Conservation (phyloP, 2,797 vertebrate species). For the Fratercula arctica region DNA sequence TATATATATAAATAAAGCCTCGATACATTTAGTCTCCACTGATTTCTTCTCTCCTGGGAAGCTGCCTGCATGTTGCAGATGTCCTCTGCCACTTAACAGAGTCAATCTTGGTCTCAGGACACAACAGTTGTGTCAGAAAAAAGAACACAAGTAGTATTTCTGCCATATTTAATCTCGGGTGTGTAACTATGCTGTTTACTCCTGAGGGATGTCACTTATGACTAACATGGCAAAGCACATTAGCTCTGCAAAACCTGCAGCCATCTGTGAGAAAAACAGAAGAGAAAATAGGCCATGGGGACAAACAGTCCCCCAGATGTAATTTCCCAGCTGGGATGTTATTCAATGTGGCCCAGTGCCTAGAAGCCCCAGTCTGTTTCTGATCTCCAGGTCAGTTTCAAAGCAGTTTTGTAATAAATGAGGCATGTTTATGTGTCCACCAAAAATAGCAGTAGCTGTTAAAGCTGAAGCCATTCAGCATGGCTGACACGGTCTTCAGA, state of each 20-base stretch:
- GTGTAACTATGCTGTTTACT: neutral
- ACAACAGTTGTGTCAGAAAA: neutral
- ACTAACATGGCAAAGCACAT: neutral
- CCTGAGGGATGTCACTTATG: neutral
- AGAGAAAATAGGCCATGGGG: conserved; percentile 33
- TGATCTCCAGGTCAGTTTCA: conserved; percentile 52
- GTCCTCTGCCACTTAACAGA: neutral
- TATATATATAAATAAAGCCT: neutral
- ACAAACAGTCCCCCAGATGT: conserved; percentile 46
- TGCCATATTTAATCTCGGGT: neutral
- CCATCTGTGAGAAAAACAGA: conserved; percentile 32
- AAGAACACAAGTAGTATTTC: neutral
- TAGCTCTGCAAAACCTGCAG: conserved; percentile 8
- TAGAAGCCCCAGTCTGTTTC: conserved; percentile 39
- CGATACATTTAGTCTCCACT: neutral
- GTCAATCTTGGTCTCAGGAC: neutral
- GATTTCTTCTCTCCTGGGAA: neutral
- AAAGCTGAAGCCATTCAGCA: conserved; percentile 41
- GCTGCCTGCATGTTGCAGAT: neutral
- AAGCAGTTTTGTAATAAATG: conserved; percentile 53
- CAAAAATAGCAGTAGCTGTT: conserved; percentile 67
- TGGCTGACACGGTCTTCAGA: conserved; percentile 61
- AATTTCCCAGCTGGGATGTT: conserved; percentile 65
- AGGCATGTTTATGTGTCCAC: conserved; percentile 52
- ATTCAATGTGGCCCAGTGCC: conserved; percentile 49